phyloP scores from a whole-genome alignment of 2,113 vertebrate genomes.

The Hippocampus zosterae region DNA sequence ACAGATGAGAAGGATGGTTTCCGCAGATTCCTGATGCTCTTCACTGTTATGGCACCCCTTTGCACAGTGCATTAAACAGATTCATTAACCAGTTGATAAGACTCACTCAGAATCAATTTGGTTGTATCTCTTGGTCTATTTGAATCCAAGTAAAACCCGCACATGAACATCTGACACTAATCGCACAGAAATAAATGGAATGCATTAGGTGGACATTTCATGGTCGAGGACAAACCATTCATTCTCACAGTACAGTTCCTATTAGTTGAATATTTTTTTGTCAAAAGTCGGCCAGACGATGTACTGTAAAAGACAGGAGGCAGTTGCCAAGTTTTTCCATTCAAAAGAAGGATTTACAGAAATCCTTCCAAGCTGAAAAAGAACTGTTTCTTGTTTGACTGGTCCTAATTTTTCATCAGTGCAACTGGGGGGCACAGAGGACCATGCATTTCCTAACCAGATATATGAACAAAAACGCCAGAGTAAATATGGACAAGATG shows the following conservation, averaged over 20 bases:
- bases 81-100: slow-evolving; percentile 68
- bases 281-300: background rate
- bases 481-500: no score
- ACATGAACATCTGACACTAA: slow-evolving; percentile 52
- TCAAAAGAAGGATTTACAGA: background rate
- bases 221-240: slow-evolving; percentile 45
- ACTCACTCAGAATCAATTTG: slow-evolving; percentile 71
- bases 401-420: no score
- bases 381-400: background rate
- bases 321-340: slow-evolving; percentile 3
- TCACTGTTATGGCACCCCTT: slow-evolving; percentile 50
- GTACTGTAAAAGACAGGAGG: background rate
- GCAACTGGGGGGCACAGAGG: no score
- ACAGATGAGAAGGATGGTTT: slow-evolving; percentile 30
- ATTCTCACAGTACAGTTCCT: slow-evolving; percentile 24
- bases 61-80: slow-evolving; percentile 71
- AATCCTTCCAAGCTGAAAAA: background rate
- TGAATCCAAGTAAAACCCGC: slow-evolving; percentile 63
- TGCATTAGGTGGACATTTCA: slow-evolving; percentile 56
- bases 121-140: slow-evolving; percentile 44
- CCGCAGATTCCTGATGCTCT: slow-evolving; percentile 40
- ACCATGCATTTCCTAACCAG: no score
- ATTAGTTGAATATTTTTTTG: background rate
- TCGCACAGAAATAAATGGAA: slow-evolving; percentile 60
- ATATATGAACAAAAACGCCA: no score